phyloP scores from a whole-genome alignment of 1,140 invertebrate species.

The Procambarus virginalis region DNA sequence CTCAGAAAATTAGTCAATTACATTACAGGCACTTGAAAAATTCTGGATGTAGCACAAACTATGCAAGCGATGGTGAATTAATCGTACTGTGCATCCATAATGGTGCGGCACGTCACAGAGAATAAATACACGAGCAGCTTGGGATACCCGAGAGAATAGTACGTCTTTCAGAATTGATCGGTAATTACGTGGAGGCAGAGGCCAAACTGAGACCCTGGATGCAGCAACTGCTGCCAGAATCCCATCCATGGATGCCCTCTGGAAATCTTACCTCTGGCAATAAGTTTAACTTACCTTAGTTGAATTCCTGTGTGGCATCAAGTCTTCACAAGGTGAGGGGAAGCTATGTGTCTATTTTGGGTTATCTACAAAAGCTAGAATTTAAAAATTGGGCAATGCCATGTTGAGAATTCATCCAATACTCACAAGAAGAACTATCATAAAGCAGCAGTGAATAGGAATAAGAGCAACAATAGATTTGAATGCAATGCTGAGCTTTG shows the following conservation, averaged over 20 bases:
- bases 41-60: not conserved
- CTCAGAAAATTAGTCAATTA: too few relatives aligned
- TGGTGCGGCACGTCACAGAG: not conserved
- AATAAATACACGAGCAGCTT: constrained; percentile 9
- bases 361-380: constrained; percentile 13
- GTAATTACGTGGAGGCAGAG: not conserved
- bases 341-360: constrained; percentile 6
- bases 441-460: constrained; percentile 25
- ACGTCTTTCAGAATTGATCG: not conserved
- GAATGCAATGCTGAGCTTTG: constrained; percentile 39
- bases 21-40: too few relatives aligned
- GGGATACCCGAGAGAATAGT: not conserved
- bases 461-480: constrained; percentile 31
- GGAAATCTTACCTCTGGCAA: constrained; percentile 20
- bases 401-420: constrained; percentile 20
- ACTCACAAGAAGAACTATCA: constrained; percentile 32
- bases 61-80: not conserved
- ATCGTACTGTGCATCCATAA: not conserved
- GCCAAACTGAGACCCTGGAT: constrained; percentile 35
- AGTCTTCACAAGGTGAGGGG: constrained; percentile 11
- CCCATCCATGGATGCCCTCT: constrained; percentile 44
- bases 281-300: not conserved
- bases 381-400: constrained; percentile 22
- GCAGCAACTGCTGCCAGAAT: constrained; percentile 43
- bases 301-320: not conserved